Evolutionary conservation across 2,113 vertebrate genomes (phyloP).

Genomic region (Nyctereutes procyonoides): DNA sequence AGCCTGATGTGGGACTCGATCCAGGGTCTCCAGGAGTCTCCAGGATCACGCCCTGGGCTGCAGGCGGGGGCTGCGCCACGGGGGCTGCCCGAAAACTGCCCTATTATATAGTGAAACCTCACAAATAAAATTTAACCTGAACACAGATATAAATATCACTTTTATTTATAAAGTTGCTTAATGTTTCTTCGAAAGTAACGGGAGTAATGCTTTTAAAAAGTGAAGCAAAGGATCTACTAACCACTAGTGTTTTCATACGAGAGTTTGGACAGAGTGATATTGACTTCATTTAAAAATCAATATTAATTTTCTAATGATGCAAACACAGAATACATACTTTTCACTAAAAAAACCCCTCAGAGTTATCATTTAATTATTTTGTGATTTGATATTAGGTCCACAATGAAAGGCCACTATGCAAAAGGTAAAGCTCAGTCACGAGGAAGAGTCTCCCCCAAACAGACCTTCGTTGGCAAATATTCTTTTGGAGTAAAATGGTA

Average conservation of each 20-base stretch:
- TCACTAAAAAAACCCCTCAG: background rate
- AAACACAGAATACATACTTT: background rate
- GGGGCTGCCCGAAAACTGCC: no score
- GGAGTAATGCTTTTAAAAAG: background rate
- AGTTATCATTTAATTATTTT: background rate
- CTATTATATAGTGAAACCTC: background rate
- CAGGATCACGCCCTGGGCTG: no score
- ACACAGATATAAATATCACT: background rate
- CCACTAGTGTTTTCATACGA: background rate
- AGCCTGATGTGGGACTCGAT: no score
- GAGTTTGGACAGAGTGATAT: background rate
- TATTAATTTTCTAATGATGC: background rate
- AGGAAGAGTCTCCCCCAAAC: background rate
- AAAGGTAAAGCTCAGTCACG: background rate
- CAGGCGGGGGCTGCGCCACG: no score
- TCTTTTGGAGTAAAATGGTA: background rate
- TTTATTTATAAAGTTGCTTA: background rate
- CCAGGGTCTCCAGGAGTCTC: no score
- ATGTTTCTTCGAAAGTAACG: background rate
- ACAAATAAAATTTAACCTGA: background rate
- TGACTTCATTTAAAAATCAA: background rate
- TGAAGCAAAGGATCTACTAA: background rate
- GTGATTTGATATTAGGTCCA: background rate
- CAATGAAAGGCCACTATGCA: background rate
- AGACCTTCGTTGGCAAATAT: background rate